Evolutionary conservation across 2,888 invertebrate genomes (phyloP).

Genomic region (Erynnis tages): DNA sequence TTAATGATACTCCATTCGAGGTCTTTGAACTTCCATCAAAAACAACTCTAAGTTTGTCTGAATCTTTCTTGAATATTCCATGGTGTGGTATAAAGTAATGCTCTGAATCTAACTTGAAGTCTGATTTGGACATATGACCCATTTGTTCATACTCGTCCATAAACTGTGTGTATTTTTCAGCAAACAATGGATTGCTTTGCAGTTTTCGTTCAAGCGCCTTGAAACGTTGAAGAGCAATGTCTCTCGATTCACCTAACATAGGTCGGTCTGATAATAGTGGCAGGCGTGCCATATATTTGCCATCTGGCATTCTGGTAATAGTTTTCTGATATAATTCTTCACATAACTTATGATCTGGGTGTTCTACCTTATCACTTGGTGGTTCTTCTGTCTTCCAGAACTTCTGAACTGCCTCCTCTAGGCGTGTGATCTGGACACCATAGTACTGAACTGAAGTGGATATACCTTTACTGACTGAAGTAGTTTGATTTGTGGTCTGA

Average conservation of each 20-base stretch:
- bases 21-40: conserved; percentile 25
- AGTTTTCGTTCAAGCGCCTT: conserved; percentile 4
- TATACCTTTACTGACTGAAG: not conserved
- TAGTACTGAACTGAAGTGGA: not conserved
- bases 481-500: not conserved
- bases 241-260: not conserved
- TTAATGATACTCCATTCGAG: conserved; percentile 17
- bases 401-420: conserved; percentile 7
- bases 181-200: not conserved
- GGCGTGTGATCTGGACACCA: not conserved
- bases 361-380: not conserved
- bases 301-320: not conserved
- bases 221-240: not conserved
- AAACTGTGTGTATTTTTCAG: conserved; percentile 7
- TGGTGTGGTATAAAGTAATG: conserved; percentile 8
- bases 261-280: conserved; percentile 1
- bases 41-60: conserved; percentile 23
- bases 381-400: conserved; percentile 25
- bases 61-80: conserved; percentile 8
- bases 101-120: conserved; percentile 1
- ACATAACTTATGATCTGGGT: conserved; percentile 6
- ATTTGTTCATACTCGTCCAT: conserved; percentile 10
- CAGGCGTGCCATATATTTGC: conserved; percentile 3
- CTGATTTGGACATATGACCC: conserved; percentile 4
- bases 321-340: conserved; percentile 1